Evolutionary conservation across 1,140 invertebrate species (phyloP), one percentile per base, ranked within the genome.

Genomic region (Drosophila truncata): DNA sequence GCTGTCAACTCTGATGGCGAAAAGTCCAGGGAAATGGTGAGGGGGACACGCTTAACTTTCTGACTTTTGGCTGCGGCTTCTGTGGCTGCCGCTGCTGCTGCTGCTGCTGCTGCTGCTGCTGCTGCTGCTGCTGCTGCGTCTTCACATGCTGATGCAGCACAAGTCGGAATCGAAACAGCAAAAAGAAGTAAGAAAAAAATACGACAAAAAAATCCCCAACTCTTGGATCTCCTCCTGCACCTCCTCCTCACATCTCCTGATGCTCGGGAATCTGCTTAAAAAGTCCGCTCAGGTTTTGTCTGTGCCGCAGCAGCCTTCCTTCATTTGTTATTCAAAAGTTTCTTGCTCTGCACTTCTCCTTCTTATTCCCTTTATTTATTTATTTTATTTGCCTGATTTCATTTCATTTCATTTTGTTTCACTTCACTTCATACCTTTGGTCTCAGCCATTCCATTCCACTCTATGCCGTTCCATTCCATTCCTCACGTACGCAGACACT

Each of bases 321-420:
- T 87, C 84, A 88, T 87, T 87, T 87, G 84, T 88, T 87, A 87
- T 87, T 87, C 84, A 87, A 88, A 87, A 87, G 84, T 87, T 87
- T 87, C 74, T 80, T 80, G 84, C 62, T 41, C 9, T 83, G 74
- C 60, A 78, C 70, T 64, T 55, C 65, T 50, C 49, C 49, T 54
- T 58, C 47, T 49, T 35, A 60, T 37, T 65, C 54, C 39, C 46
- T 63, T 73, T 75, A 72, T 64, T 62, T 75, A 72, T 75, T 62
- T 75, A 72, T 74, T 75, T 74, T 75, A 72, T 75, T 74, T 74
- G 72, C 57, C 44, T 71, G 75, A 64, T 64, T 78, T 78, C 58
- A 69, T 70, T 60, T 76, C 69, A 72, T 65, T 80, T 71, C 44
- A 25, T 47, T 27, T 47, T 63, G 59, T 46, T 77, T 82, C 71